Evolutionary conservation across 2,797 vertebrate genomes (phyloP).

Genomic region (Columba guinea): DNA sequence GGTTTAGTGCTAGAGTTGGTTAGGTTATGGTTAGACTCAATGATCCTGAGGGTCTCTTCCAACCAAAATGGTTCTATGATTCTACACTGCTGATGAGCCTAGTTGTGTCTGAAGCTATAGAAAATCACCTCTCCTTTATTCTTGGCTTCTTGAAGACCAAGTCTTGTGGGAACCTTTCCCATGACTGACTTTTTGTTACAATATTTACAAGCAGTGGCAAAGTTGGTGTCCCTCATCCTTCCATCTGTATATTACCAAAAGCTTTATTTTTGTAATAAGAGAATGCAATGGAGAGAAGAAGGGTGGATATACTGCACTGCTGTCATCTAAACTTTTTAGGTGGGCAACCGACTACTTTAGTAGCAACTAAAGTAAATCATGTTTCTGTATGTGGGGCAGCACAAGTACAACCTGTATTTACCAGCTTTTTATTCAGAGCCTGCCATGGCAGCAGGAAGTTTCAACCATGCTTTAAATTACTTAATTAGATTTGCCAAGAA

Average conservation of each 20-base stretch:
- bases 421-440: neutral
- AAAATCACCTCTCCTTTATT: neutral
- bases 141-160: neutral
- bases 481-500: neutral
- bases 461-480: neutral
- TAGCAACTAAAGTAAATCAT: neutral
- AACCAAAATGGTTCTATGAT: too few relatives aligned
- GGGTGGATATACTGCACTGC: neutral
- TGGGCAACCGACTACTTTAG: neutral
- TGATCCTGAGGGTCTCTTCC: too few relatives aligned
- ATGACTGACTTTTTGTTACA: neutral
- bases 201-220: neutral
- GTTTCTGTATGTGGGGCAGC: neutral
- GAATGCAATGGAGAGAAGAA: neutral
- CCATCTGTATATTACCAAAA: neutral
- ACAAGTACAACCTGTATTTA: neutral
- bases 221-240: neutral
- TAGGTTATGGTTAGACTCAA: too few relatives aligned
- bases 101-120: neutral
- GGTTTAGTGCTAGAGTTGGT: too few relatives aligned
- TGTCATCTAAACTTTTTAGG: neutral
- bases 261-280: neutral
- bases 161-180: neutral
- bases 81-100: neutral
- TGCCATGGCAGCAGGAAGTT: neutral